These are phyloP conservation scores for Ailurus styani DNA, from an alignment of 2,113 vertebrate genomes.

Conservation along the genomic window DNA sequence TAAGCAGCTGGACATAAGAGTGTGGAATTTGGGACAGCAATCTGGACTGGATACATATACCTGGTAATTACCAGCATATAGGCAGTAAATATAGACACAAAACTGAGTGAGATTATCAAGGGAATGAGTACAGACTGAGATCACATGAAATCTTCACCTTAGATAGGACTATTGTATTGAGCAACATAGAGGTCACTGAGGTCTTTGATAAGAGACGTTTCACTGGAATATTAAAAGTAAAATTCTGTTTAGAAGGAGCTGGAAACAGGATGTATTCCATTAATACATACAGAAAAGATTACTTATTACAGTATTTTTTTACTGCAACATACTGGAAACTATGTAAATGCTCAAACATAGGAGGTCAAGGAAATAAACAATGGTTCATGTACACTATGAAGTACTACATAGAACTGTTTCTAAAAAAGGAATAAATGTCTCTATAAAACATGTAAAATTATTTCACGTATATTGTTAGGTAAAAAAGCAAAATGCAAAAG, in stretches of 20 bases:
- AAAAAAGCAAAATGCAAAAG: background rate
- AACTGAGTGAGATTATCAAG: background rate
- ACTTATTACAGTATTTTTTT: background rate
- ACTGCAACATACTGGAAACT: background rate
- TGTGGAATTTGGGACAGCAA: background rate
- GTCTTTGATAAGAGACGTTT: background rate
- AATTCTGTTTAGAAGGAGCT: background rate
- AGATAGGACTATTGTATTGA: background rate
- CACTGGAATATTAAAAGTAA: background rate
- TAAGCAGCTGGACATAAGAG: background rate
- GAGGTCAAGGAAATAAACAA: background rate
- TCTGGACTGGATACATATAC: background rate
- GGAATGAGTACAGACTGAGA: background rate
- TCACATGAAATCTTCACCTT: background rate
- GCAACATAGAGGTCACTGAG: background rate
- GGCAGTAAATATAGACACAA: background rate
- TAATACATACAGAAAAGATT: background rate
- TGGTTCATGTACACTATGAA: background rate
- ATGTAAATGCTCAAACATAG: background rate
- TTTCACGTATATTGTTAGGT: background rate
- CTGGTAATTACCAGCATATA: background rate
- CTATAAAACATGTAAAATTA: background rate
- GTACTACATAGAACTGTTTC: background rate
- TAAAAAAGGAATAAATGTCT: background rate
- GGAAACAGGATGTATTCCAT: background rate